Evolutionary conservation across 1,140 invertebrate genomes (phyloP).

Genomic region (Tribolium madens): DNA sequence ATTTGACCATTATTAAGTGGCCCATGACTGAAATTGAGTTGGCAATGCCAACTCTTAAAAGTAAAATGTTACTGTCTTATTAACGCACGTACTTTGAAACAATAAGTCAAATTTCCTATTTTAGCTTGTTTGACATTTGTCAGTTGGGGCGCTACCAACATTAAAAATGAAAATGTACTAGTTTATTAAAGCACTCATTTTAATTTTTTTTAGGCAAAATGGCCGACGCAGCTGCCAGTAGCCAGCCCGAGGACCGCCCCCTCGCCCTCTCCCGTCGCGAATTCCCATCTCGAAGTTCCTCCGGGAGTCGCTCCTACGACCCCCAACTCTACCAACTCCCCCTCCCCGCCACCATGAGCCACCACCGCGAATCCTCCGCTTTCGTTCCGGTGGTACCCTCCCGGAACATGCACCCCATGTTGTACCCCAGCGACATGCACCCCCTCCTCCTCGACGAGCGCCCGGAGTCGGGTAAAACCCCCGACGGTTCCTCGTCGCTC

Average conservation of each 20-base stretch:
- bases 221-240: slow-evolving; percentile 56
- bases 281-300: slow-evolving; percentile 55
- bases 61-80: no score
- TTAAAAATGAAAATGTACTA: no score
- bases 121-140: no score
- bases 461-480: slow-evolving; percentile 67
- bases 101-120: no score
- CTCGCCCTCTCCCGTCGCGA: slow-evolving; percentile 57
- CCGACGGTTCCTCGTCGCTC: slow-evolving; percentile 63
- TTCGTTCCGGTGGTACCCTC: slow-evolving; percentile 88
- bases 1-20: no score
- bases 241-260: slow-evolving; percentile 56
- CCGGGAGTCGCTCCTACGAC: slow-evolving; percentile 70
- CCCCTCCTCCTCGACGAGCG: slow-evolving; percentile 69
- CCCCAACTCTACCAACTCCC: slow-evolving; percentile 75
- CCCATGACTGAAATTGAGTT: no score
- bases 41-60: no score
- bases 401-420: slow-evolving; percentile 74
- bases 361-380: slow-evolving; percentile 82
- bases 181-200: no score
- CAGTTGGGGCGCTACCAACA: no score
- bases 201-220: slow-evolving; percentile 51
- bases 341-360: slow-evolving; percentile 66
- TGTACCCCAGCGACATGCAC: slow-evolving; percentile 77
- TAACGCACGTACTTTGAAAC: no score